Base-by-base conservation (phyloP, 2,797 vertebrate genomes). In the Myotis daubentonii region DNA sequence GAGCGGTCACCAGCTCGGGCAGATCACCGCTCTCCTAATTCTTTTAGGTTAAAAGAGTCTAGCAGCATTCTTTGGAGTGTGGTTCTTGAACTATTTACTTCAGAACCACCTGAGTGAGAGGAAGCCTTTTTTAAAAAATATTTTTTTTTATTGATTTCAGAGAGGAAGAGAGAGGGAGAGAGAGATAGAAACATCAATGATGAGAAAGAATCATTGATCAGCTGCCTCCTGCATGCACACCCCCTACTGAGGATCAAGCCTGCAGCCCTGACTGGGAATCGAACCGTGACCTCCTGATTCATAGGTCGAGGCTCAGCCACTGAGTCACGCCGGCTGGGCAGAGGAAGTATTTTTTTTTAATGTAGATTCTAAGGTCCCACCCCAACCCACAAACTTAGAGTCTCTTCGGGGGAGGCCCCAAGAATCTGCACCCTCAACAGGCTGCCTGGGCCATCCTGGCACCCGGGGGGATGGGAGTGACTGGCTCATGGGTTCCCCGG, bases 1-100 rank as follows among this genome's bases (percentile, higher is more conserved):
- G 20, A 20, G 41, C 12, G 9, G 0, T 16, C 62, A 36, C 28
- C n/a, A 25, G 6, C 20, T 47, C 17, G 0, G 1, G 4, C n/a
- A 28, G n/a, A 8, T 7, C n/a, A 20, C 15, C 30, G 5, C 33
- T 11, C 51, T 65, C 41, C 49, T 25, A 5, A 20, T 11, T 13
- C 5, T 19, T n/a, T 30, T 80, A 7, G 1, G 57, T 36, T 41
- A 55, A 16, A 49, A 33, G 20, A 44, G 33, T 38, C 44, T 2
- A 19, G 30, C 4, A 62, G 62, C 41, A 79, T 41, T 51, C 65
- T 72, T 36, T 72, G 22, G 41, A 75, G 33, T 17, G 33, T 44
- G 15, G 30, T 3, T 70, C 74, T 71, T 66, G 71, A 70, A 71
- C n/a, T 30, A 4, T 11, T 11, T 13, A 65, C 75, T 81, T 74